Evolutionary conservation across 2,113 vertebrate species (phyloP).

Genomic region (Jaculus jaculus): DNA sequence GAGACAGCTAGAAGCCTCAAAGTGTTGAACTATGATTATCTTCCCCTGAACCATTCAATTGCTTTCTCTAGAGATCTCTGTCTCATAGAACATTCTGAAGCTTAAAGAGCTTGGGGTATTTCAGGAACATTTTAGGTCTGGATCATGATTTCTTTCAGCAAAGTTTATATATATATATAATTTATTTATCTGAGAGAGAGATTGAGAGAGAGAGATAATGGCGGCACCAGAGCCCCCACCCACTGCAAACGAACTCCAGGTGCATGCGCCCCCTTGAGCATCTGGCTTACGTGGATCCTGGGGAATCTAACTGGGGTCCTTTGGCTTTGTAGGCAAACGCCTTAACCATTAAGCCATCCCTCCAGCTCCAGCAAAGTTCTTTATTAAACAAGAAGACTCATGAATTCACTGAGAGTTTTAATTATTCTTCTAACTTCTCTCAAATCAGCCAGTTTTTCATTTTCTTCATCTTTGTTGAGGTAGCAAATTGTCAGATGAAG

Average conservation of each 20-base stretch:
- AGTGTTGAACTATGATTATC: background rate
- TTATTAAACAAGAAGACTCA: constrained; percentile 1
- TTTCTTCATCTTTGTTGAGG: background rate
- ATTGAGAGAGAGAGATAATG: too few relatives aligned
- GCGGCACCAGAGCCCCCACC: too few relatives aligned
- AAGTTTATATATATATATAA: too few relatives aligned
- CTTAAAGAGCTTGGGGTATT: background rate
- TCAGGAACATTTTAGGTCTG: background rate
- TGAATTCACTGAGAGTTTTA: background rate
- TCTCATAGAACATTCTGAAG: background rate
- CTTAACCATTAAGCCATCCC: too few relatives aligned
- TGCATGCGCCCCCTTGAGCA: too few relatives aligned
- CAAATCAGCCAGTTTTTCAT: background rate
- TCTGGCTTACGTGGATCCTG: too few relatives aligned
- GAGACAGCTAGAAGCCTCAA: background rate
- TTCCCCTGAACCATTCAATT: background rate
- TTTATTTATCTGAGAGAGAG: too few relatives aligned
- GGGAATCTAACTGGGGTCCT: too few relatives aligned
- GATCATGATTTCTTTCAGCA: background rate
- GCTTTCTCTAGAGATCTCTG: background rate
- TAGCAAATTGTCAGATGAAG: background rate
- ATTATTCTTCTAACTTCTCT: background rate
- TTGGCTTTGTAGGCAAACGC: too few relatives aligned
- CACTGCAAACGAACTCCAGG: too few relatives aligned
- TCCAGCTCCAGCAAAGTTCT: constrained; percentile 7